Conservation (phyloP, 2,888 invertebrate genomes). For the Oxystoma pomonae region DNA sequence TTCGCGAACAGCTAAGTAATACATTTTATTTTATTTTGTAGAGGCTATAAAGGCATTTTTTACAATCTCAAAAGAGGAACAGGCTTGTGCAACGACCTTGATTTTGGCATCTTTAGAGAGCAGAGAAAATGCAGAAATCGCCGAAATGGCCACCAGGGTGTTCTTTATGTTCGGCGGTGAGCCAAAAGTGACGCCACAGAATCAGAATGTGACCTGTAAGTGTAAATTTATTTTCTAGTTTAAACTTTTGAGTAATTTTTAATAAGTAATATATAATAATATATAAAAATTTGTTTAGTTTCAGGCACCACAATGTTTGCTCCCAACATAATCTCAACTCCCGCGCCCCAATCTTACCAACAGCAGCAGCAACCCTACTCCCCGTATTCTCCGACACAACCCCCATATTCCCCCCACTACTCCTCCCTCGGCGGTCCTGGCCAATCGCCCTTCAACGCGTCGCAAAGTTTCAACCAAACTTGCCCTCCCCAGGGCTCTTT, state of each 20-base stretch:
- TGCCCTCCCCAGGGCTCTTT: constrained; percentile 25
- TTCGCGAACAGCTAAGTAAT: no score
- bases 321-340: constrained; percentile 46
- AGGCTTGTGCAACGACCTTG: constrained; percentile 86
- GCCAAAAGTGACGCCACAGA: constrained; percentile 43
- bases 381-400: neutral
- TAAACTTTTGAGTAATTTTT: neutral
- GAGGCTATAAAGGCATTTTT: constrained; percentile 84
- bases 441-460: neutral
- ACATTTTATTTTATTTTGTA: constrained; percentile 46
- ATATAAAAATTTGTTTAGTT: constrained; percentile 25
- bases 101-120: constrained; percentile 74
- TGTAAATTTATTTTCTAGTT: neutral
- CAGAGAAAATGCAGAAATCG: constrained; percentile 60
- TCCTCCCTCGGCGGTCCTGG: neutral
- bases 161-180: constrained; percentile 92
- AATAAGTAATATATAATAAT: neutral
- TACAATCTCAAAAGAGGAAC: constrained; percentile 74
- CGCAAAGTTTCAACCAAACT: constrained; percentile 13
- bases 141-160: constrained; percentile 87
- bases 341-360: constrained; percentile 26
- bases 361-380: constrained; percentile 26
- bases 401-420: neutral
- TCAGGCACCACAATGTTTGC: constrained; percentile 34
- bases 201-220: constrained; percentile 30